A percentile compares a stretch with the other conserved stretches of the same genome.
phyloP scores from a whole-genome alignment of 2,797 vertebrate genomes.

The Hemibagrus guttatus region DNA sequence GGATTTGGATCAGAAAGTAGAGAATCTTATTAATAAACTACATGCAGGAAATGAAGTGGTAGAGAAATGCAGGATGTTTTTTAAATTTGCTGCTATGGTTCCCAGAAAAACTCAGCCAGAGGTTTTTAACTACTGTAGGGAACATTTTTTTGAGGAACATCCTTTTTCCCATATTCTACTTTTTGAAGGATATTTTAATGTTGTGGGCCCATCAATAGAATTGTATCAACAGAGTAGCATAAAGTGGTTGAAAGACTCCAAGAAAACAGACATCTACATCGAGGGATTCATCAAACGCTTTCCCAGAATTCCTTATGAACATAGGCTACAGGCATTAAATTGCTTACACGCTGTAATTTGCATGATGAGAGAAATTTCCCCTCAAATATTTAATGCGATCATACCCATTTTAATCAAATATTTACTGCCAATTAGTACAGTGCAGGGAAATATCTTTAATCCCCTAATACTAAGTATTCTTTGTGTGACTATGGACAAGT shows the following conservation, averaged over 20 bases:
- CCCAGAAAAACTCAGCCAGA: accelerated
- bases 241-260: constrained; percentile 60
- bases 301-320: not conserved
- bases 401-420: constrained; percentile 48
- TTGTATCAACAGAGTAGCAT: constrained; percentile 49
- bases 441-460: accelerated
- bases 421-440: not conserved
- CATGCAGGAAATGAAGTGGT: constrained; percentile 31
- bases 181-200: constrained; percentile 43
- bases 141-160: constrained; percentile 57
- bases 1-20: constrained; percentile 19
- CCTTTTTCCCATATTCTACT: constrained; percentile 39
- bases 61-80: constrained; percentile 20
- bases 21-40: constrained; percentile 30
- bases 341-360: constrained; percentile 52
- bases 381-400: constrained; percentile 42
- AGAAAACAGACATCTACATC: constrained; percentile 53
- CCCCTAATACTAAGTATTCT: not conserved
- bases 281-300: constrained; percentile 48
- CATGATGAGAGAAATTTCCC: constrained; percentile 55
- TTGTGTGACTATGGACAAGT: constrained; percentile 63
- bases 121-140: constrained; percentile 34
- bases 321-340: accelerated
- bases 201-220: accelerated
- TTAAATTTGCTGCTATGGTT: not conserved